Conservation (phyloP, 1,140 invertebrate genomes). For the Drosophila bipectinata region DNA sequence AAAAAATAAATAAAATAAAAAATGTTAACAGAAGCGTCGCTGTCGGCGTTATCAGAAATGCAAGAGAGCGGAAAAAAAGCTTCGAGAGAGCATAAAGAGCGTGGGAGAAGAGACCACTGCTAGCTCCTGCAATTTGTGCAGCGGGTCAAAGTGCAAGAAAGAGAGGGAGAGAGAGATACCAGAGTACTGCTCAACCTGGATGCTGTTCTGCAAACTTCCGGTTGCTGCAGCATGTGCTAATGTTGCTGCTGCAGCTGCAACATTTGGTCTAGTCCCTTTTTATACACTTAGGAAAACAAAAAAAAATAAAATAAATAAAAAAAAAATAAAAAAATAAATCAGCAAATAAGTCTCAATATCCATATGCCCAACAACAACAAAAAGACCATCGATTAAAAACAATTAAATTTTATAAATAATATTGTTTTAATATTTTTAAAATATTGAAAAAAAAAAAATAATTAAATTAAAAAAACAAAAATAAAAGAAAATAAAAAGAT, state of each 20-base stretch:
- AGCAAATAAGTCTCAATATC: neutral
- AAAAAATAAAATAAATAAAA: neutral
- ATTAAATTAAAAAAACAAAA: neutral
- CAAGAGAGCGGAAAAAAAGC: neutral
- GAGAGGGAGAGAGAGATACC: slow-evolving; percentile 7
- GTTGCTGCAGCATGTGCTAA: slow-evolving; percentile 25
- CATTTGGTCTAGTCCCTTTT: neutral
- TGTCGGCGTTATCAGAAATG: slow-evolving; percentile 2
- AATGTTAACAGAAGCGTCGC: slow-evolving; percentile 9
- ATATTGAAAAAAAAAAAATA: neutral
- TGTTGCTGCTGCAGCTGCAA: slow-evolving; percentile 7
- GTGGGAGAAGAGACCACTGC: neutral
- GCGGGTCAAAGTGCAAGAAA: neutral
- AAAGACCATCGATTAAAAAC: neutral
- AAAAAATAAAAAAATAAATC: neutral
- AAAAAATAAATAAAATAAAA: slow-evolving; percentile 55
- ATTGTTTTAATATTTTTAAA: too few species aligned
- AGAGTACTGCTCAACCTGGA: slow-evolving; percentile 17
- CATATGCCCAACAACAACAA: too few species aligned
- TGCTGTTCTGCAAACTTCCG: slow-evolving; percentile 64
- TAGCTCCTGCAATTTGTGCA: slow-evolving; percentile 4
- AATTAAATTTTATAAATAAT: too few species aligned
- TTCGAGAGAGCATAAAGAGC: too few species aligned
- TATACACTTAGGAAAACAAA: neutral
- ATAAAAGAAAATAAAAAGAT: too few species aligned